Percentiles rank a stretch among this genome's conserved stretches.
Conservation (phyloP, 2,113 vertebrate genomes). For the Cheirogaleus medius region DNA sequence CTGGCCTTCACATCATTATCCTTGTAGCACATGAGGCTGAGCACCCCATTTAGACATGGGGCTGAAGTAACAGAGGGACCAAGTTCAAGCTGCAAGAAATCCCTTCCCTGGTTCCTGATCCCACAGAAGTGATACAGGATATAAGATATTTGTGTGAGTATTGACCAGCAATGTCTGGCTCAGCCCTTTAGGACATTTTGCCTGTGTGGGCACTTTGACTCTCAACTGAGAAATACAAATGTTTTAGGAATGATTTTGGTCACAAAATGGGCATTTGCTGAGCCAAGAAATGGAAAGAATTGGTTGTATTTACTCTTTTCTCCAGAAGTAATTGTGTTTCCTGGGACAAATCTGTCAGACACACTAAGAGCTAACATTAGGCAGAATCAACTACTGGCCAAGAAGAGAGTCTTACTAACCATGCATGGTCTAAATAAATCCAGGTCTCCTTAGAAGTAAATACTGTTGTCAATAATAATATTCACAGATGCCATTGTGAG, state of each 20-base stretch:
- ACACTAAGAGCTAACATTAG: not conserved
- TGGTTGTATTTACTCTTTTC: conserved; percentile 8
- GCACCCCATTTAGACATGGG: not conserved
- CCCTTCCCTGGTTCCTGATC: not conserved
- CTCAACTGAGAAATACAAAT: not conserved
- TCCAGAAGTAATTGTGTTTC: conserved; percentile 12
- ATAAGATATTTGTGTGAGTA: not conserved
- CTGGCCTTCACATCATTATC: not conserved
- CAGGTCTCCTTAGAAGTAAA: not conserved
- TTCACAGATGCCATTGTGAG: not conserved
- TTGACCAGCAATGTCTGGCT: not conserved
- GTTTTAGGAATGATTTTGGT: not conserved
- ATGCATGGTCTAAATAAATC: not conserved
- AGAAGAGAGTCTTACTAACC: not conserved
- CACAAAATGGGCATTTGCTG: not conserved
- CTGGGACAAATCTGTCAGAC: not conserved
- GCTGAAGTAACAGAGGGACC: not conserved
- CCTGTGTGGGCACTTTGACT: not conserved
- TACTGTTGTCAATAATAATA: not conserved
- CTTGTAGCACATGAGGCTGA: not conserved
- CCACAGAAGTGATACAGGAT: not conserved
- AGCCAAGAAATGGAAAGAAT: conserved; percentile 23
- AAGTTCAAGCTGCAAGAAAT: conserved; percentile 36
- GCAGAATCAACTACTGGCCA: not conserved
- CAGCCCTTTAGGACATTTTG: not conserved